Percentiles rank a stretch among this genome's conserved stretches.
These are phyloP conservation scores for Scytalopus superciliaris DNA, from an alignment of 2,113 vertebrate genomes.

Conservation along the genomic window DNA sequence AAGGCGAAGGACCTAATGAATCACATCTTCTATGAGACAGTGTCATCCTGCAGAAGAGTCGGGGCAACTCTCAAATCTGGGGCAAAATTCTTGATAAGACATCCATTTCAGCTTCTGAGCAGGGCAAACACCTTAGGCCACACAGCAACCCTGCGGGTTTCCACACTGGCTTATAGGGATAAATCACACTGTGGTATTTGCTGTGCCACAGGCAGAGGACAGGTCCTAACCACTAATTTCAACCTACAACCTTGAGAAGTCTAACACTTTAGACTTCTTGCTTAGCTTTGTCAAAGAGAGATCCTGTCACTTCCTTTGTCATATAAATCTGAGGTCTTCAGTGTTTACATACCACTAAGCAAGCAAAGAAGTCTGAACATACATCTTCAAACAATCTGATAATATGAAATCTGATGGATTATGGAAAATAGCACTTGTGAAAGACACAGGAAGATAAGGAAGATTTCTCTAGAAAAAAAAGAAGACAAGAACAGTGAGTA, in stretches of 20 bases:
- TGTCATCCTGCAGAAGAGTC: neutral
- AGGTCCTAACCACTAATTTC: neutral
- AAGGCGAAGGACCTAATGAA: neutral
- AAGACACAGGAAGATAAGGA: constrained; percentile 5
- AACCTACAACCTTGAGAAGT: neutral
- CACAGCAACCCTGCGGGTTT: neutral
- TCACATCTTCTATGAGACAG: neutral
- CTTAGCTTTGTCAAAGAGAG: neutral
- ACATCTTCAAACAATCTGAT: constrained; percentile 47
- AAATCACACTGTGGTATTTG: neutral
- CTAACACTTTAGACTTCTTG: neutral
- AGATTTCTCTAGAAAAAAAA: neutral
- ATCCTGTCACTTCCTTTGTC: constrained; percentile 41
- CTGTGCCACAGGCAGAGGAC: neutral
- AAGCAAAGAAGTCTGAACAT: constrained; percentile 47
- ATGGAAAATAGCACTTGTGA: constrained; percentile 16
- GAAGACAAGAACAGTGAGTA: neutral
- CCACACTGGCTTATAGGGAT: neutral
- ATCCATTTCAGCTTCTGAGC: neutral
- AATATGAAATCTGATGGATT: constrained; percentile 54
- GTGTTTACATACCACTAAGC: constrained; percentile 41
- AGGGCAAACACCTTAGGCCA: neutral
- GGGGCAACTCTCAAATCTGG: neutral
- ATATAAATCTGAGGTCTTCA: constrained; percentile 11
- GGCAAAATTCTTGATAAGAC: neutral